A percentile compares a stretch with the other conserved stretches of the same genome.
Conservation (phyloP, 2,888 invertebrate species). For the Folsomia candida region DNA sequence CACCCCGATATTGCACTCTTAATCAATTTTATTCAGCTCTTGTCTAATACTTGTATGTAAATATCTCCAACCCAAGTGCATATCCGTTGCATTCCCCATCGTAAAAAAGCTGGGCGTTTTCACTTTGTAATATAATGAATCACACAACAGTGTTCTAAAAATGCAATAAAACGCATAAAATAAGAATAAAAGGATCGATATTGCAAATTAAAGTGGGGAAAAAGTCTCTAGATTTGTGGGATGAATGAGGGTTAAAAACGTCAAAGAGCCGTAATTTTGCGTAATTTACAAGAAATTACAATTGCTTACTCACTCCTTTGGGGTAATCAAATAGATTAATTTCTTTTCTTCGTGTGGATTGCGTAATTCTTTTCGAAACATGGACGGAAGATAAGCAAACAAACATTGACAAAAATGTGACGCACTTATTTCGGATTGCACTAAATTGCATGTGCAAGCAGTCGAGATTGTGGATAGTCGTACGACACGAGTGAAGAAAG, state of each 20-base stretch:
- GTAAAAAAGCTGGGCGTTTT: neutral
- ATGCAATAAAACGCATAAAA: neutral
- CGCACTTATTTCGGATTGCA: neutral
- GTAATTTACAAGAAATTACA: neutral
- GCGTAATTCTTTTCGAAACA: neutral
- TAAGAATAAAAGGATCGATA: neutral
- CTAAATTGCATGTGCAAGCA: neutral
- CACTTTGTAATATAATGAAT: too few relatives aligned
- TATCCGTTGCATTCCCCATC: neutral
- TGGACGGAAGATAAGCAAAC: too few relatives aligned
- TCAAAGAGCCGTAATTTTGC: neutral
- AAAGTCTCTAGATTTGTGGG: too few relatives aligned
- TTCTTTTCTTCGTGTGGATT: neutral
- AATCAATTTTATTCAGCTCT: too few relatives aligned
- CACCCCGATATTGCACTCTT: too few relatives aligned
- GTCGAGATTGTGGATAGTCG: too few relatives aligned
- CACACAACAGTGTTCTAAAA: too few relatives aligned
- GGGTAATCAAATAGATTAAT: neutral
- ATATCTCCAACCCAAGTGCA: too few relatives aligned
- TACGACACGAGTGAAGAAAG: conserved; percentile 11
- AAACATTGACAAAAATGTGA: too few relatives aligned
- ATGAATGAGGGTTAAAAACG: neutral
- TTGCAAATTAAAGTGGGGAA: neutral
- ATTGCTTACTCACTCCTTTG: neutral
- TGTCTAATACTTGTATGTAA: too few relatives aligned